Base-by-base conservation (phyloP, 2,797 vertebrate species). In the Chloroceryle amazona region DNA sequence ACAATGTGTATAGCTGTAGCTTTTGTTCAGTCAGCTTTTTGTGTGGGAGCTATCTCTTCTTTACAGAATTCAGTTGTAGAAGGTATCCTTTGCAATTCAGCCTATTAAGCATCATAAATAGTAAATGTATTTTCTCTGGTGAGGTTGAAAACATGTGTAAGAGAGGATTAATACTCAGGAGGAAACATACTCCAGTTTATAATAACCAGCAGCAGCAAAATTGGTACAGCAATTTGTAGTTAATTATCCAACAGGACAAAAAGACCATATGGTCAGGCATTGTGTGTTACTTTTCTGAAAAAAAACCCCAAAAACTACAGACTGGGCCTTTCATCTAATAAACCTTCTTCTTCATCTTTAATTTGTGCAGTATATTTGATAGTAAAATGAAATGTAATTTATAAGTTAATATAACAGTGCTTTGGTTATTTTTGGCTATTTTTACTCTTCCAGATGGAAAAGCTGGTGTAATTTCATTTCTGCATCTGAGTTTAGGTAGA, bases 161-260 rank as follows among this genome's bases (percentile, higher is more conserved):
- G 65, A 58, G 46, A 57, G 35, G 37, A 80, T 67, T 54, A 89
- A 73, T 94, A 86, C 94, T 94, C 94, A 51, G 16, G 96, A 94
- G 93, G 83, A 96, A 96, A 74, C 62, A 62, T 66, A 88, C 29
- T 87, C 21, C 17, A 61, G 80, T 94, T 97, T 93, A 84, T 96
- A 96, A 93, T 86, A 96, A 94, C 51, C 17, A 91, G 71, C 81
- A 97, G 81, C 94, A 96, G 82, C 83, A 95, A 96, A 96, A 95
- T 28, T 72, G 70, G 33, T 91, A 78, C 61, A 71, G 84, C 51
- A 81, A 83, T 97, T 95, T 97, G 81, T 94, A 97, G 94, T 71
- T 95, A 97, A 96, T 97, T 96, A 97, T 60, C 70, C 49, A 94
- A 91, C 35, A 95, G 88, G 81, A 91, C 71, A 88, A 46, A 60